A percentile compares a stretch with the other conserved stretches of the same genome.
Evolutionary conservation across 2,888 invertebrate genomes (phyloP).

Genomic region (Morpho helenor): DNA sequence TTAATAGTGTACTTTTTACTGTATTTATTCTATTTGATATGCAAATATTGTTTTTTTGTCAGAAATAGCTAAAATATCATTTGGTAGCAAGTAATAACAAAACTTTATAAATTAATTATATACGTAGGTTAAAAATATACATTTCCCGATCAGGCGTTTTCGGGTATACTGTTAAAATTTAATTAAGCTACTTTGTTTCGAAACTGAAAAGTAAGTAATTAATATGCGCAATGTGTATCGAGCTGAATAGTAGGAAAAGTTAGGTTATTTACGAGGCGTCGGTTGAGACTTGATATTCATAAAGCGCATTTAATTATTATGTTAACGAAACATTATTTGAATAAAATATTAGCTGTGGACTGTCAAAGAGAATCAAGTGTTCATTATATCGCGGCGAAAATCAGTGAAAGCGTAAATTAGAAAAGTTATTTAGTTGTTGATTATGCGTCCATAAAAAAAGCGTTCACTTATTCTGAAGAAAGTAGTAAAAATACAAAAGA

Average conservation of each 20-base stretch:
- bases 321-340: slow-evolving; percentile 75
- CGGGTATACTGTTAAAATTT: slow-evolving; percentile 22
- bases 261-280: slow-evolving; percentile 66
- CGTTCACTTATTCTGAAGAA: slow-evolving; percentile 59
- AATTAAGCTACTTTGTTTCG: slow-evolving; percentile 26
- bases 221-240: slow-evolving; percentile 71
- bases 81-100: no score
- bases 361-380: slow-evolving; percentile 69
- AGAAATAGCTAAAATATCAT: no score
- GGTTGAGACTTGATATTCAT: slow-evolving; percentile 74
- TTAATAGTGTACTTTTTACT: no score
- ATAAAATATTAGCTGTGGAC: slow-evolving; percentile 69
- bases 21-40: no score
- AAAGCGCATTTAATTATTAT: slow-evolving; percentile 77
- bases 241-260: slow-evolving; percentile 68
- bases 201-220: slow-evolving; percentile 36
- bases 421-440: slow-evolving; percentile 40
- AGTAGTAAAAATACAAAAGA: slow-evolving; percentile 70
- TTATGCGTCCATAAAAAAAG: slow-evolving; percentile 36
- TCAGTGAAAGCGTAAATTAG: slow-evolving; percentile 34
- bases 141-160: slow-evolving; percentile 12
- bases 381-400: slow-evolving; percentile 47
- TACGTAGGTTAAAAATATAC: slow-evolving; percentile 10
- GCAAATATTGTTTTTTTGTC: no score
- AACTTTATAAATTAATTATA: slow-evolving; percentile 6